phyloP scores from a whole-genome alignment of 2,888 invertebrate species.

The Agonopterix arenella region DNA sequence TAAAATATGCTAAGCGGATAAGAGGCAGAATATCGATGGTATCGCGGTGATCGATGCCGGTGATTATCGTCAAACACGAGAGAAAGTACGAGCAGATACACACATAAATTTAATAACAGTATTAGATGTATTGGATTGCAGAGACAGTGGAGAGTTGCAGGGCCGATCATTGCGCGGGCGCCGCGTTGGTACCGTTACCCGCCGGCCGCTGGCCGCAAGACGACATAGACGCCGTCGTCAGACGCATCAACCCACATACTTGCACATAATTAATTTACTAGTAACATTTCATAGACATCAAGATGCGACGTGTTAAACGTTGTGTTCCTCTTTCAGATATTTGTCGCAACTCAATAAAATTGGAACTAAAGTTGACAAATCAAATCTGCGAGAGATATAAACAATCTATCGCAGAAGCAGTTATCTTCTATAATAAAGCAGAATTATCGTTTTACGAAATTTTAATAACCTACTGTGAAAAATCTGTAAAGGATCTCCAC shows the following conservation, averaged over 20 bases:
- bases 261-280: neutral
- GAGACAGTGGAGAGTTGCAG: constrained; percentile 58
- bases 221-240: constrained; percentile 30
- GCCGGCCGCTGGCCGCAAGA: constrained; percentile 23
- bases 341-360: too few relatives aligned
- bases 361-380: too few relatives aligned
- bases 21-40: constrained; percentile 43
- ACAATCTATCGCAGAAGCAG: too few relatives aligned
- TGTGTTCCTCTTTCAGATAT: neutral
- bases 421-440: too few relatives aligned
- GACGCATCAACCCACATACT: constrained; percentile 42
- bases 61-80: constrained; percentile 53
- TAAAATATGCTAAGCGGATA: constrained; percentile 48
- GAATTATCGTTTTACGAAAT: neutral
- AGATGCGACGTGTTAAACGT: neutral
- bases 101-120: constrained; percentile 69
- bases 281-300: neutral
- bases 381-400: too few relatives aligned
- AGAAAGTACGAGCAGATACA: constrained; percentile 61
- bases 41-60: constrained; percentile 54
- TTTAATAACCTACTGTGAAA: too few relatives aligned
- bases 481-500: too few relatives aligned
- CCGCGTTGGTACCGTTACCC: constrained; percentile 52
- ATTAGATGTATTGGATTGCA: constrained; percentile 68
- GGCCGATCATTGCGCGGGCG: constrained; percentile 44